A percentile compares a stretch with the other conserved stretches of the same genome.
Evolutionary conservation across 2,113 vertebrate genomes (phyloP).

Genomic region (Solenodon paradoxus): DNA sequence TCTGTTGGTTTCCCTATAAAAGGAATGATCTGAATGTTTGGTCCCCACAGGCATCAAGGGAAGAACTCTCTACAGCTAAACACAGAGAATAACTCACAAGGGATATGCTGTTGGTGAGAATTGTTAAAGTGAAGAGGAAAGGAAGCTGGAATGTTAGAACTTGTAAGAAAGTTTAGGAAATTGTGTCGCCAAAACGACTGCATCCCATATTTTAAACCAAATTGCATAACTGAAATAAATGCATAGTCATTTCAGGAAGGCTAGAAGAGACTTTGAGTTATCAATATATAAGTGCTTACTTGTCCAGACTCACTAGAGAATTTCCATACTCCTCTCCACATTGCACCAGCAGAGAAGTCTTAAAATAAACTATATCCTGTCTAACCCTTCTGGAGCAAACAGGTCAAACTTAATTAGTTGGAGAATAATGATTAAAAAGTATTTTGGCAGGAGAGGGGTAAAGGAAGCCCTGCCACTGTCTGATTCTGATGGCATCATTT

Average conservation of each 20-base stretch:
- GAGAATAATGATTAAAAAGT: constrained; percentile 47
- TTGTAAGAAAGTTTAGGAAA: background rate
- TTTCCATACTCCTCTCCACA: background rate
- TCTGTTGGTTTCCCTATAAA: constrained; percentile 15
- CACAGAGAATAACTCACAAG: background rate
- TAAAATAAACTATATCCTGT: background rate
- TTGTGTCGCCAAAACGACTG: background rate
- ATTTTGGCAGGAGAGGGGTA: background rate
- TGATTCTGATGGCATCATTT: constrained; percentile 4
- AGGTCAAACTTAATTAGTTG: constrained; percentile 18
- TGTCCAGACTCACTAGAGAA: background rate
- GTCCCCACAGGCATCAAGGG: background rate
- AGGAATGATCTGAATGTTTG: background rate
- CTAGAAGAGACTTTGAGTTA: background rate
- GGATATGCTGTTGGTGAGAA: background rate
- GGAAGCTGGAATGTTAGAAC: background rate
- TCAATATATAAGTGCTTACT: background rate
- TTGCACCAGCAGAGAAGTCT: background rate
- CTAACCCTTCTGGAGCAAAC: background rate
- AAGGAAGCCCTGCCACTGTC: constrained; percentile 2
- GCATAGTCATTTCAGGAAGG: background rate
- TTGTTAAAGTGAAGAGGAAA: background rate
- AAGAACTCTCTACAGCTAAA: background rate
- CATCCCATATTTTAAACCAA: background rate
- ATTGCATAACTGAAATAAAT: background rate